phyloP scores from a whole-genome alignment of 2,797 vertebrate genomes.

The Meda fulgida region DNA sequence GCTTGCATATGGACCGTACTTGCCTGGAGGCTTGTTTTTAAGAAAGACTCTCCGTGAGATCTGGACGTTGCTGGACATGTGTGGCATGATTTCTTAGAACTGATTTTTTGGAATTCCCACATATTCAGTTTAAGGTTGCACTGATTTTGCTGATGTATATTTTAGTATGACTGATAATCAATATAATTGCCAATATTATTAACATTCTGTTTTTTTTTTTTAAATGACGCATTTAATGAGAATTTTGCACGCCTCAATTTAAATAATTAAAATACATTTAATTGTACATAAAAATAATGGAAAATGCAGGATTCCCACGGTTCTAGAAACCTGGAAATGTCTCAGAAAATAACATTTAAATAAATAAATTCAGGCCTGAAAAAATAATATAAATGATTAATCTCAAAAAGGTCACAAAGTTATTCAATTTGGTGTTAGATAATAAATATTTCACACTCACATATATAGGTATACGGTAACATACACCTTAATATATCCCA shows the following conservation, averaged over 20 bases:
- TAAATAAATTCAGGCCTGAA: not conserved
- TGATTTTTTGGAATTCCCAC: not conserved
- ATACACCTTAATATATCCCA: too few species aligned
- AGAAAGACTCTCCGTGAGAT: constrained; percentile 66
- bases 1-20: constrained; percentile 70
- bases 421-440: not conserved
- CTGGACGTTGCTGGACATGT: constrained; percentile 50
- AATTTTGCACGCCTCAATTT: not conserved
- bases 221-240: not conserved
- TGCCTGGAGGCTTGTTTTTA: constrained; percentile 74
- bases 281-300: not conserved
- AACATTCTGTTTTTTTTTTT: not conserved
- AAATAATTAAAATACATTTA: not conserved
- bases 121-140: not conserved
- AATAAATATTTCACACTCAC: not conserved
- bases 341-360: not conserved
- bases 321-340: not conserved
- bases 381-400: not conserved
- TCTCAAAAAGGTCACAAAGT: not conserved
- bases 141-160: not conserved
- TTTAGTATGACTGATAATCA: not conserved
- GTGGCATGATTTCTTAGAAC: constrained; percentile 25
- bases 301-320: not conserved
- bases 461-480: too few species aligned
- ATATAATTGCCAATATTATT: not conserved